Percentiles rank a stretch among this genome's conserved stretches.
Conservation (phyloP, 1,140 invertebrate genomes). For the Vollenhovia emeryi region DNA sequence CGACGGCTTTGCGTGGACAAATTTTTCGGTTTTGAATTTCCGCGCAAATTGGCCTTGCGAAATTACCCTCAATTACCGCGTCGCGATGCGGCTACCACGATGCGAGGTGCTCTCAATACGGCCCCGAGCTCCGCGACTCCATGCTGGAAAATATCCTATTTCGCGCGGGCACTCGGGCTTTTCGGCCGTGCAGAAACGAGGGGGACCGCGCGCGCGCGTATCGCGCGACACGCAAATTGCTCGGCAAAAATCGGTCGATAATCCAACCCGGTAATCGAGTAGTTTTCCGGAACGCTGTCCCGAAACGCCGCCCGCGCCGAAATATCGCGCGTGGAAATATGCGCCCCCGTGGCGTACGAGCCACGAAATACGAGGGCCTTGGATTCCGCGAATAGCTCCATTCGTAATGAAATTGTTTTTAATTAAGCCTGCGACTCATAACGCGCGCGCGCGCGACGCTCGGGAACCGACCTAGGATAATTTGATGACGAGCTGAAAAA, state of each 20-base stretch:
- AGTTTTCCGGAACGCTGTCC: conserved; percentile 52
- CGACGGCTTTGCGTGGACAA: conserved; percentile 53
- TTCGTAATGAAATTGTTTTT: conserved; percentile 62
- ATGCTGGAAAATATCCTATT: conserved; percentile 70
- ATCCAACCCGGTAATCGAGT: conserved; percentile 64
- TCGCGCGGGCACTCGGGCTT: conserved; percentile 9
- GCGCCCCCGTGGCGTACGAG: conserved; percentile 18
- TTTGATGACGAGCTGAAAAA: conserved; percentile 1
- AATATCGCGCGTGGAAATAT: conserved; percentile 44
- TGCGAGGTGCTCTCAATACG: neutral
- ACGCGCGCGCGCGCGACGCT: conserved; percentile 3
- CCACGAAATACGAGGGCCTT: conserved; percentile 45
- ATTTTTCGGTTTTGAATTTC: conserved; percentile 81
- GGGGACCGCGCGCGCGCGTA: neutral
- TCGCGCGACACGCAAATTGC: conserved; percentile 58
- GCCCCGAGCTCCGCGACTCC: conserved; percentile 64
- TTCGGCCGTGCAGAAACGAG: neutral
- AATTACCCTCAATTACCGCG: conserved; percentile 80
- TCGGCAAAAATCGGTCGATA: conserved; percentile 70
- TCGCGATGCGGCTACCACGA: conserved; percentile 46
- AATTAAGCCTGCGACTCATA: conserved; percentile 61
- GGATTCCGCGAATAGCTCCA: conserved; percentile 3
- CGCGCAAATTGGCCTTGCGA: conserved; percentile 75
- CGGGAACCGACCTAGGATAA: neutral
- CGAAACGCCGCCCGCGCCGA: neutral